Conservation (phyloP, 2,797 vertebrate genomes). For the Pipistrellus pygmaeus region DNA sequence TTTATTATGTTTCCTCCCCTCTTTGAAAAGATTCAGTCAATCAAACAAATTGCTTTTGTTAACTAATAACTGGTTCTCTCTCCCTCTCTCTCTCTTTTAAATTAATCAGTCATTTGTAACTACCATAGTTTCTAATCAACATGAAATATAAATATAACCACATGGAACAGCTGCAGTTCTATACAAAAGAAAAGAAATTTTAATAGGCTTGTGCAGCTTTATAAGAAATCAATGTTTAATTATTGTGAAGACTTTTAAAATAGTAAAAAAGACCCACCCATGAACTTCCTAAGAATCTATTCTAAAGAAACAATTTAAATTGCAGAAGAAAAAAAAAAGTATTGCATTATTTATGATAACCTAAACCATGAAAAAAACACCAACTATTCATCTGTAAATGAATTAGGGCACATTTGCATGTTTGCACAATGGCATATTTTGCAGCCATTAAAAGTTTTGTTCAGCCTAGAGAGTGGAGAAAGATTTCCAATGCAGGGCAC, state of each 20-base stretch:
- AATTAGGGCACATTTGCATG: conserved; percentile 66
- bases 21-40: conserved; percentile 53
- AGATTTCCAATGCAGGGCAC: conserved; percentile 8
- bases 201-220: neutral
- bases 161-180: neutral
- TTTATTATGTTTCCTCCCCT: neutral
- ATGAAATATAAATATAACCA: conserved; percentile 11
- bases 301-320: conserved; percentile 49
- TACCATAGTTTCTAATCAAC: conserved; percentile 1
- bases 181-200: conserved; percentile 42
- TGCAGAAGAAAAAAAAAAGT: conserved; percentile 47
- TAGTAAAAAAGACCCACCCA: neutral
- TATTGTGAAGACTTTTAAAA: conserved; percentile 35
- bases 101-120: conserved; percentile 41
- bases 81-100: conserved; percentile 22
- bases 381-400: conserved; percentile 73
- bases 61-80: conserved; percentile 26
- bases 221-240: conserved; percentile 64
- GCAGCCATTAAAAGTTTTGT: conserved; percentile 50
- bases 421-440: conserved; percentile 59
- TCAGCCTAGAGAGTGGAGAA: conserved; percentile 44
- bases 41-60: neutral
- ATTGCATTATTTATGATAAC: conserved; percentile 65
- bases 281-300: conserved; percentile 7
- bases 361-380: conserved; percentile 22